Evolutionary conservation across 2,888 invertebrate genomes (phyloP), one percentile per base, ranked within the genome.

Genomic region (Sthenelais limicola): DNA sequence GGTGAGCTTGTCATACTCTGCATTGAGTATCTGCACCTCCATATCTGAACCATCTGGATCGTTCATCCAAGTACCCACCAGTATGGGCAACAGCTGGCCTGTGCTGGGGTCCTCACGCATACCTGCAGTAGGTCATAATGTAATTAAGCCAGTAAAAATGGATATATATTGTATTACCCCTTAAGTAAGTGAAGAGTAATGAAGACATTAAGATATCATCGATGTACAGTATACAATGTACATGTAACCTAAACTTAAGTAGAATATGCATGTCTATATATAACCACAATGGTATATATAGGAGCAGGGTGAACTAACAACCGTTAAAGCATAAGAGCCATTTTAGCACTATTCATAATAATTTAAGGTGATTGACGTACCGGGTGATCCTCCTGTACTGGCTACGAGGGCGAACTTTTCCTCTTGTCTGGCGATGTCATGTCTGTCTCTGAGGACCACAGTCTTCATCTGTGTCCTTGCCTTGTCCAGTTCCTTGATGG

Each of bases 61-160:
- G 28, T 74, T 58, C 85, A 86, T 86, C 24, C 76, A 80, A 12
- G 84, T 85, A 7, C 86, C 86, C 48, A 86, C 81, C 68, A 86
- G 78, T n/a, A 86, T 84, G 0, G 86, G 86, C 51, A 86, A 74
- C 28, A 86, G 79, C 74, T 85, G 85, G 1, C 86, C 85, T 28
- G 85, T 85, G 73, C 80, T 81, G 9, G 78, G 76, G 76, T 82
- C 82, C 76, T 85, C 84, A 68, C 86, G 86, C 85, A 85, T 85
- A 54, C 86, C 86, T 85, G 74, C 15, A 48, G 51, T 51, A 24
- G 9, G 51, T 12, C 7, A 51, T 43, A n/a, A 9, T 51, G 51
- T 51, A 51, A 24, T n/a, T 51, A 7, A n/a, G n/a, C n/a, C n/a
- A n/a, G n/a, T n/a, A n/a, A n/a, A n/a, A n/a, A n/a, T n/a, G n/a